These are phyloP conservation scores for Dinoponera quadriceps DNA, from an alignment of 1,140 invertebrate genomes.

Conservation along the genomic window DNA sequence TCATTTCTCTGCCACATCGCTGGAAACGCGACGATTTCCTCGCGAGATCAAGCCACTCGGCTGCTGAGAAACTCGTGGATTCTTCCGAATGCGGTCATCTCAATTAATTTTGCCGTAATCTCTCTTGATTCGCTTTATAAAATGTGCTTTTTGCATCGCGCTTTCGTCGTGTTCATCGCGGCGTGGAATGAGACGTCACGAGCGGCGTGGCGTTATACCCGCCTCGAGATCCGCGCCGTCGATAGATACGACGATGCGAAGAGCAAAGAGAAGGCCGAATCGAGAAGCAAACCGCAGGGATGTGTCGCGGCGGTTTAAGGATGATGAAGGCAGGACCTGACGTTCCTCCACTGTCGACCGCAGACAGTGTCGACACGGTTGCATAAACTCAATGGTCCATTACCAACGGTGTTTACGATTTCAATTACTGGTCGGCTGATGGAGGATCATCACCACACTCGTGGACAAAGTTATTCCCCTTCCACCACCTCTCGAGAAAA, in stretches of 20 bases:
- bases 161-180: background rate
- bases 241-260: no score
- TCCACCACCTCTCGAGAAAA: constrained; percentile 1
- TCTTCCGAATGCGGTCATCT: no score
- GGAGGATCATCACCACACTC: constrained; percentile 45
- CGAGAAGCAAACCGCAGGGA: constrained; percentile 63
- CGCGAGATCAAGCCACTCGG: no score
- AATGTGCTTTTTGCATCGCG: background rate
- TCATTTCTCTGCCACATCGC: no score
- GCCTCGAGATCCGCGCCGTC: background rate
- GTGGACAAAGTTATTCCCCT: constrained; percentile 41
- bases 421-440: constrained; percentile 68
- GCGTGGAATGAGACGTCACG: constrained; percentile 28
- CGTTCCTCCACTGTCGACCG: constrained; percentile 54
- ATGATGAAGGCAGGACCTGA: constrained; percentile 59
- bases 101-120: no score
- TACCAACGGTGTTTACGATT: constrained; percentile 73
- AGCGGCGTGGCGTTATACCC: background rate
- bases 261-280: constrained; percentile 24
- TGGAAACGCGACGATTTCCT: no score
- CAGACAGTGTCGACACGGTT: constrained; percentile 69
- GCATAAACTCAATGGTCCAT: constrained; percentile 71
- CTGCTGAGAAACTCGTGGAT: no score
- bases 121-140: no score
- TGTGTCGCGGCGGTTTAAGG: constrained; percentile 60